These are phyloP conservation scores for Ceratina australensis DNA, from an alignment of 1,140 invertebrate genomes.

Conservation along the genomic window DNA sequence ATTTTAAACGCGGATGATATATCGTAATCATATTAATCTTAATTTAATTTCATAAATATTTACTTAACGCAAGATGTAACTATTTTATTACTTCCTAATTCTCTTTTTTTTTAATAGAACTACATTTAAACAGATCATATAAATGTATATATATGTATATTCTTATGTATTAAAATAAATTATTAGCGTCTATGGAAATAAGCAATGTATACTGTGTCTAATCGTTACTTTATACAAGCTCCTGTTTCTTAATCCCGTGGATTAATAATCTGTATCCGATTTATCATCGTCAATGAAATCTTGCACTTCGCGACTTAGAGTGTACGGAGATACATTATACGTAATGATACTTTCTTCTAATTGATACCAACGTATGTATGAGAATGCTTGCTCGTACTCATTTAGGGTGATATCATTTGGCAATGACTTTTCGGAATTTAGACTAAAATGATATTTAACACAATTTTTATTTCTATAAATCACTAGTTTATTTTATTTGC, in stretches of 20 bases:
- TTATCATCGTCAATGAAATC: constrained; percentile 16
- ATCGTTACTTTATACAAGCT: background rate
- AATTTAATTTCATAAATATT: constrained; percentile 35
- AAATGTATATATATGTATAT: constrained; percentile 30
- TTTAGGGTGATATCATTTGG: constrained; percentile 54
- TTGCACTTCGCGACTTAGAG: constrained; percentile 46
- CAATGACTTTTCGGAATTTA: constrained; percentile 55
- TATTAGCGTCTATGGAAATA: constrained; percentile 4
- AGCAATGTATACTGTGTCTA: constrained; percentile 1
- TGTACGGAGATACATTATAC: constrained; percentile 38
- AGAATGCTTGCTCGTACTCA: constrained; percentile 69
- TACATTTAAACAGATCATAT: constrained; percentile 30
- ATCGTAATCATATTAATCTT: constrained; percentile 40
- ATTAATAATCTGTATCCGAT: background rate
- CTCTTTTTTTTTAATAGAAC: constrained; percentile 38
- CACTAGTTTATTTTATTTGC: too few relatives aligned
- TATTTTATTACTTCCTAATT: constrained; percentile 26
- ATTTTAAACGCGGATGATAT: constrained; percentile 36
- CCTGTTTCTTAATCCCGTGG: background rate
- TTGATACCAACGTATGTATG: constrained; percentile 68
- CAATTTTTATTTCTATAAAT: background rate
- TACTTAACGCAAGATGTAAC: constrained; percentile 36
- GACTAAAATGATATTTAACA: constrained; percentile 42
- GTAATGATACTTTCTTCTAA: constrained; percentile 58
- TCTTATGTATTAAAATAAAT: constrained; percentile 25